Evolutionary conservation across 2,113 vertebrate species (phyloP).

Genomic region (Brachyistius frenatus): DNA sequence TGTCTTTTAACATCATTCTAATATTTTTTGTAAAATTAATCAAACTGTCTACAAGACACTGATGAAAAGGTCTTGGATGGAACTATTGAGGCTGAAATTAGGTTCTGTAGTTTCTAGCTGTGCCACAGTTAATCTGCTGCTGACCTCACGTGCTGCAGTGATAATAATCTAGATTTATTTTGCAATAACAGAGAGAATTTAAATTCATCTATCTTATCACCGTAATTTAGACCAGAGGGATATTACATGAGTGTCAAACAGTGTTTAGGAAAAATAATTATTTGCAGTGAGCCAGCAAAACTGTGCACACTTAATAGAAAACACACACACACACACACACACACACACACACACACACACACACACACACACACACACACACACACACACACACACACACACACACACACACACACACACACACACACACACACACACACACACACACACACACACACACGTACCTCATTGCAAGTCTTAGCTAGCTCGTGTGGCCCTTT

Average conservation of each 20-base stretch:
- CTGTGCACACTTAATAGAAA: background rate
- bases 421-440: background rate
- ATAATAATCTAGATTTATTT: background rate
- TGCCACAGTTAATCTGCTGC: background rate
- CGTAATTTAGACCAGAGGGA: background rate
- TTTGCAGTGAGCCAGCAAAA: background rate
- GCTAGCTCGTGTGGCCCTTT: background rate
- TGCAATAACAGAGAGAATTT: background rate
- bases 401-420: no score
- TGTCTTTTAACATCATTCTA: background rate
- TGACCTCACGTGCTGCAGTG: background rate
- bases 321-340: background rate
- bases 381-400: background rate
- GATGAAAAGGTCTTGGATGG: no score
- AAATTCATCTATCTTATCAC: background rate
- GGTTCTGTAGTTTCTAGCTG: background rate
- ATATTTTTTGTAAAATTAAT: background rate
- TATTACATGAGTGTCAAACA: background rate
- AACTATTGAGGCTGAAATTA: no score
- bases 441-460: background rate
- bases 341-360: background rate
- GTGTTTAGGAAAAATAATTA: background rate
- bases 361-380: background rate
- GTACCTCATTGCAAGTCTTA: constrained; percentile 31
- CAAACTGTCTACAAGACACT: no score